These are phyloP conservation scores for Rhizoglyphus robini DNA, from an alignment of 1,140 invertebrate genomes.

Conservation along the genomic window DNA sequence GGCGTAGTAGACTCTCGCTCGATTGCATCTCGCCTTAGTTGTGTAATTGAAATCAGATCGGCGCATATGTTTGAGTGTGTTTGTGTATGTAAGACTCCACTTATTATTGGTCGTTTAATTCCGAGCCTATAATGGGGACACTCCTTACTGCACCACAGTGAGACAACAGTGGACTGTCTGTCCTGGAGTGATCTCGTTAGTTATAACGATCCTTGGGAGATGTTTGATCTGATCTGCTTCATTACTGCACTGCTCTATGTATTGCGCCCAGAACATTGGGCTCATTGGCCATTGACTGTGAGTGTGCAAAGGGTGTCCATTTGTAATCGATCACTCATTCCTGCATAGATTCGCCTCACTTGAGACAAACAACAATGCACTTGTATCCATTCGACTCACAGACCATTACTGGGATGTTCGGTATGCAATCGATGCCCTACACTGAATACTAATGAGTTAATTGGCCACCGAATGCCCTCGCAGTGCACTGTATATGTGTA, in stretches of 20 bases:
- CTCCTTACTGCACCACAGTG: not conserved
- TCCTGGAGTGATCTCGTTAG: not conserved
- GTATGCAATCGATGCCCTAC: not conserved
- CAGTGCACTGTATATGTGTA: no score
- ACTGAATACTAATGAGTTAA: slow-evolving; percentile 11
- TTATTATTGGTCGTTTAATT: not conserved
- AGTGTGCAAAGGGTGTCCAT: not conserved
- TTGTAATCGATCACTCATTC: not conserved
- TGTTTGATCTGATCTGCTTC: not conserved
- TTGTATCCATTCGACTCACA: not conserved
- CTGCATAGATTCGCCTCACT: not conserved
- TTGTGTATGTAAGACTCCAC: no score
- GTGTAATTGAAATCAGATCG: slow-evolving; percentile 13
- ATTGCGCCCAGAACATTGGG: not conserved
- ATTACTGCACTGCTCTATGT: not conserved
- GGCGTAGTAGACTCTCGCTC: no score
- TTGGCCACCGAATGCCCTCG: not conserved
- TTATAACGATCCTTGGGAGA: not conserved
- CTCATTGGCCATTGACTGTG: not conserved
- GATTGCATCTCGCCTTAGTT: no score
- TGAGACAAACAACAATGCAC: not conserved
- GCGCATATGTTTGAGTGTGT: not conserved
- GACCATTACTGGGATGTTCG: not conserved
- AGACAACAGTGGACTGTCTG: not conserved
- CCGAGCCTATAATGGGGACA: slow-evolving; percentile 8